phyloP scores from a whole-genome alignment of 2,797 vertebrate species.

The Acestrorhynchus altus region DNA sequence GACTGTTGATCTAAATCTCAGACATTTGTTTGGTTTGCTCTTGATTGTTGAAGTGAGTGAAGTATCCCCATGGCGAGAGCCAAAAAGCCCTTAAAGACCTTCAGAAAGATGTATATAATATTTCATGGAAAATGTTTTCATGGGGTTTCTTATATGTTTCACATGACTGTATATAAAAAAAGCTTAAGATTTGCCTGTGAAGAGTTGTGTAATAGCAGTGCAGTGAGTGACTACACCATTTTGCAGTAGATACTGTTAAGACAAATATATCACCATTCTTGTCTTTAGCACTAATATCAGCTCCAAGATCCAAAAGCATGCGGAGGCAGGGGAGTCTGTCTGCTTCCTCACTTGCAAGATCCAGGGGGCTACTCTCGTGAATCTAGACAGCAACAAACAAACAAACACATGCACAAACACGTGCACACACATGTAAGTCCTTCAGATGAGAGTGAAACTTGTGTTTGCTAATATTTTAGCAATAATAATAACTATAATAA shows the following conservation, averaged over 20 bases:
- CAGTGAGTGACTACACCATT: background rate
- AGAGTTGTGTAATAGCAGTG: background rate
- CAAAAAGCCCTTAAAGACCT: no score
- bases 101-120: no score
- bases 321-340: conserved; percentile 87
- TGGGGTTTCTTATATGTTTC: no score
- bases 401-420: background rate
- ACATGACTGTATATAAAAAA: no score
- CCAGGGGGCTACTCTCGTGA: conserved; percentile 92
- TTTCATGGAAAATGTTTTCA: no score
- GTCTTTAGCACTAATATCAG: conserved; percentile 85
- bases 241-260: background rate
- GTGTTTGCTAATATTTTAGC: no score
- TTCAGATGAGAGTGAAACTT: background rate
- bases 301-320: conserved; percentile 86
- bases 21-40: no score
- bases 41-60: no score
- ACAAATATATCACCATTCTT: conserved; percentile 79
- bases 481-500: background rate
- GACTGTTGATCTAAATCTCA: no score
- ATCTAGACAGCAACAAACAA: conserved; percentile 75
- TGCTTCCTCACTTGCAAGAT: conserved; percentile 89
- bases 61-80: no score
- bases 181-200: background rate
- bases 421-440: background rate